Conservation (phyloP, 2,888 invertebrate species). For the Meloe dianella region DNA sequence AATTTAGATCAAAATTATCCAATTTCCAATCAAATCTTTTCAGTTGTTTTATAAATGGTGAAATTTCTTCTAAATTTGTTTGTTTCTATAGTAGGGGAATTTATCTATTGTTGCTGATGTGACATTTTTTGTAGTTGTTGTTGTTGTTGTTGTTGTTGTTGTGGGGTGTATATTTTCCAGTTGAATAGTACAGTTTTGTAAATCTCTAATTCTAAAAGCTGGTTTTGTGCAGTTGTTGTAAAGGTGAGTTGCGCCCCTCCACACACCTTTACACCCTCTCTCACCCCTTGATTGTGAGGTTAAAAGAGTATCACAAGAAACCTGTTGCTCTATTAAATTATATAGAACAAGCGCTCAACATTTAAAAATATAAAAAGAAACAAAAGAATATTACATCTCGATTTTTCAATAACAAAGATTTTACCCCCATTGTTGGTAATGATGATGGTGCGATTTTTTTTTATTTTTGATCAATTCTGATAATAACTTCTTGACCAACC, state of each 20-base stretch:
- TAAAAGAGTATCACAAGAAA: conserved; percentile 49
- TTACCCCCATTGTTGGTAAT: no score
- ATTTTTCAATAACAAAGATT: not conserved
- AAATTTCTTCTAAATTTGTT: not conserved
- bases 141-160: not conserved
- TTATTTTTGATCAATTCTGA: no score
- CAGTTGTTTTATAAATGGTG: no score
- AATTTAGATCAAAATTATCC: no score
- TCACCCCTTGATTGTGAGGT: conserved; percentile 44
- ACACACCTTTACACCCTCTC: conserved; percentile 38
- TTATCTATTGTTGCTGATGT: not conserved
- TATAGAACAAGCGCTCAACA: conserved; percentile 33
- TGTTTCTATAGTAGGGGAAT: not conserved
- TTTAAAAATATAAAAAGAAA: not conserved
- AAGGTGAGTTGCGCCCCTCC: conserved; percentile 39
- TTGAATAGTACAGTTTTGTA: conserved; percentile 55
- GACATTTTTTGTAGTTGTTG: no score
- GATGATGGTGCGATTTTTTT: no score
- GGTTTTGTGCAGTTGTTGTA: conserved; percentile 55
- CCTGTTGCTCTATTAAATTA: conserved; percentile 56
- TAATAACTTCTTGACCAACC: no score
- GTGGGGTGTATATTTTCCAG: conserved; percentile 37
- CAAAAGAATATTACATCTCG: not conserved
- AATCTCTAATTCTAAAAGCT: conserved; percentile 55
- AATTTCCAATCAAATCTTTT: no score